phyloP scores from a whole-genome alignment of 2,888 invertebrate genomes.

The Yponomeuta evonymella region DNA sequence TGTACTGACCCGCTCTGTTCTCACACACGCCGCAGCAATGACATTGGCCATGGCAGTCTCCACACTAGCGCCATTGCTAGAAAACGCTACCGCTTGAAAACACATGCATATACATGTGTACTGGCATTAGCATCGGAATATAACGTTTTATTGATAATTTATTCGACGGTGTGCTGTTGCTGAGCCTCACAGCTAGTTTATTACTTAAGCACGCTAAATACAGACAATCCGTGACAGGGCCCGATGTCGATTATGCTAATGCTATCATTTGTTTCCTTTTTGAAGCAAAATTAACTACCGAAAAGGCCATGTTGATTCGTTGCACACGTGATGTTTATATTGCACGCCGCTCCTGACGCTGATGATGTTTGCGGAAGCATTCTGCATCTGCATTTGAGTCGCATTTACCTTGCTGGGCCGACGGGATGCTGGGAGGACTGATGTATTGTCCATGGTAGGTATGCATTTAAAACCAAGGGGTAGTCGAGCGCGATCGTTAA shows the following conservation, averaged over 20 bases:
- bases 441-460: background rate
- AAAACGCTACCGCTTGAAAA: constrained; percentile 30
- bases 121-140: constrained; percentile 39
- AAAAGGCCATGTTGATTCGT: constrained; percentile 29
- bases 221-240: constrained; percentile 45
- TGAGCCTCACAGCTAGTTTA: constrained; percentile 34
- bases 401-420: constrained; percentile 37
- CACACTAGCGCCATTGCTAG: constrained; percentile 32
- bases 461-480: background rate
- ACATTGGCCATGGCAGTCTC: constrained; percentile 45
- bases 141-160: constrained; percentile 49
- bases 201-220: constrained; percentile 45
- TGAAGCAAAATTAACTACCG: constrained; percentile 40
- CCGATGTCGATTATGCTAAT: constrained; percentile 56
- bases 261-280: constrained; percentile 55
- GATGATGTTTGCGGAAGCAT: constrained; percentile 58
- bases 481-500: constrained; percentile 1
- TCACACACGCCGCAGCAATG: constrained; percentile 36
- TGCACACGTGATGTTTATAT: constrained; percentile 45
- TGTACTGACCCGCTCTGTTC: constrained; percentile 14
- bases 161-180: constrained; percentile 42
- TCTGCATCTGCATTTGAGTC: constrained; percentile 42
- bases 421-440: constrained; percentile 22
- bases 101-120: constrained; percentile 10
- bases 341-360: constrained; percentile 36